phyloP scores from a whole-genome alignment of 2,888 invertebrate species.

The Leucophenga maculata region DNA sequence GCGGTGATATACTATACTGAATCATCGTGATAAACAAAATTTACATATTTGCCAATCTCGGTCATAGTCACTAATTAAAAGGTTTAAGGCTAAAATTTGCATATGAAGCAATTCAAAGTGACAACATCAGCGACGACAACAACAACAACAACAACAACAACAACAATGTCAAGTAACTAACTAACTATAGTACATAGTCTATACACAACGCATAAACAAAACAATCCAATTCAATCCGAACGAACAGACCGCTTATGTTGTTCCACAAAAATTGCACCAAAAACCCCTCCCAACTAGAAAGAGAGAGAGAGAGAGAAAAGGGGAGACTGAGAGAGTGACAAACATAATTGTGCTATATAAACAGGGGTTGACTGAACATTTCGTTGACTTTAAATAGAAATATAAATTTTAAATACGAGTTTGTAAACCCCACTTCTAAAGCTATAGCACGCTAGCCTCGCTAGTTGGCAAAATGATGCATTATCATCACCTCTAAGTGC shows the following conservation, averaged over 20 bases:
- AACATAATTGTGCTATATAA: too few species aligned
- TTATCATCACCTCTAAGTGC: too few species aligned
- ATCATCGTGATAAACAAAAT: conserved; percentile 35
- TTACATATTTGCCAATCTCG: conserved; percentile 55
- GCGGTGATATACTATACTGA: conserved; percentile 9
- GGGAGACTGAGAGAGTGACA: too few species aligned
- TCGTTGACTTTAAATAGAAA: too few species aligned
- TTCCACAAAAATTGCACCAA: not conserved
- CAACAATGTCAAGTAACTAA: conserved; percentile 2
- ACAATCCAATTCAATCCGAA: not conserved
- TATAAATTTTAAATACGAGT: too few species aligned
- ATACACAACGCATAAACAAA: conserved; percentile 30
- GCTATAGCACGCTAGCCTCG: too few species aligned
- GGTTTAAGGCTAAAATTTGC: conserved; percentile 65
- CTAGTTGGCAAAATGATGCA: too few species aligned
- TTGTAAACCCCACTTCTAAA: too few species aligned
- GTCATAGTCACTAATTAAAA: conserved; percentile 64
- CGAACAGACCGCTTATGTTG: not conserved
- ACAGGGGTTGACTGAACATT: too few species aligned
- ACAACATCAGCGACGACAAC: conserved; percentile 41
- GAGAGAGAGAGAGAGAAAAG: not conserved
- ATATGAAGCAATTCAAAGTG: conserved; percentile 50
- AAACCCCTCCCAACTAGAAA: not conserved
- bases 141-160: conserved; percentile 28
- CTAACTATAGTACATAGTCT: too few species aligned